Evolutionary conservation across 2,113 vertebrate genomes (phyloP), one percentile per base, ranked within the genome.

Genomic region (Paraplagusia blochii): DNA sequence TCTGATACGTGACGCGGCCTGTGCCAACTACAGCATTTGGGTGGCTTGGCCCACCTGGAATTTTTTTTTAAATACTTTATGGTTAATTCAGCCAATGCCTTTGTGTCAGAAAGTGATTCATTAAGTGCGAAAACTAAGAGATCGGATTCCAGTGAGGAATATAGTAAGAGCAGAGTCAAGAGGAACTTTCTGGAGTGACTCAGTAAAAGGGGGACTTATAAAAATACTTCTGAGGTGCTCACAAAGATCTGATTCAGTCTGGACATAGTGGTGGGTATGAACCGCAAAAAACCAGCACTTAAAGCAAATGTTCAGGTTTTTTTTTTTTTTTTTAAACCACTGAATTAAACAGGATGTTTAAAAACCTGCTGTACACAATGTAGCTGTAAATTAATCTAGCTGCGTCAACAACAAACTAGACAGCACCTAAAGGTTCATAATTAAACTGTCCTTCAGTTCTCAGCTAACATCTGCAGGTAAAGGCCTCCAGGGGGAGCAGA

Each of bases 171-270:
- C 45, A 79, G 81, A 85, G 80, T 86, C 76, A 82, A 71, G 54
- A 9, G 46, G 53, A 44, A 59, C 72, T 88, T 82, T 81, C 84
- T 77, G 82, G 72, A 72, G 67, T 40, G 53, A 49, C 70, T 66
- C 72, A 48, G 83, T 78, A 66, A 78, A 59, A 59, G 71, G 42
- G 9, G 6, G 77, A 70, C 73, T 76, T 79, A 81, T 85, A 79
- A 88, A 87, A 88, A 84, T 53, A 80, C 70, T 83, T 74, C 71
- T 63, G 54, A 44, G 67, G 69, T 11, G 71, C 79, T 77, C 82
- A 91, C 83, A 92, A 91, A 89, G 82, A 64, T 67, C 85, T 77
- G 81, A 92, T 92, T 92, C 87, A 91, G 81, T 46, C 44, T 44
- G 66, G 69, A 66, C 70, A 40, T 58, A 83, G 75, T 77, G 82